Evolutionary conservation across 2,113 vertebrate genomes (phyloP).

Genomic region (Herpetotheres cachinnans): DNA sequence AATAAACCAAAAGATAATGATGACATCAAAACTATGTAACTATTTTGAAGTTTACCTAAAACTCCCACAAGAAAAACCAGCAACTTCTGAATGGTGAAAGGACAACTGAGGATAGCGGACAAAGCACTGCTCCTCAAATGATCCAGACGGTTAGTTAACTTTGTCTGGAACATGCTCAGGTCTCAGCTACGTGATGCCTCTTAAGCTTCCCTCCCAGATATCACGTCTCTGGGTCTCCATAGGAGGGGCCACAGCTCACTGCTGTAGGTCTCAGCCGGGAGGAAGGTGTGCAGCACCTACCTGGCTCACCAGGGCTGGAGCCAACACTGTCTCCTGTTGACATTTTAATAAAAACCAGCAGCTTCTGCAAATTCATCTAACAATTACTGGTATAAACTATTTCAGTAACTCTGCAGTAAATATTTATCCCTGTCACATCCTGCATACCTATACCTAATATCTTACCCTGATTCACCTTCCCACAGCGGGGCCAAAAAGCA

Average conservation of each 20-base stretch:
- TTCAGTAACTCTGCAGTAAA: not conserved
- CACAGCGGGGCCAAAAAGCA: not conserved
- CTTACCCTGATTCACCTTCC: constrained; percentile 15
- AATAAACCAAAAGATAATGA: not conserved
- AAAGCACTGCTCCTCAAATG: not conserved
- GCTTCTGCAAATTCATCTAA: not conserved
- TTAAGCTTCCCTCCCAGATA: not conserved
- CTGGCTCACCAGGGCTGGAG: not conserved
- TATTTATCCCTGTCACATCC: not conserved
- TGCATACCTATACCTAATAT: not conserved
- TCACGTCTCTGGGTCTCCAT: not conserved
- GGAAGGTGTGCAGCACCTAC: not conserved
- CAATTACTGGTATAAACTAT: not conserved
- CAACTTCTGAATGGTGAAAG: not conserved
- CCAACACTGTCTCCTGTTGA: not conserved
- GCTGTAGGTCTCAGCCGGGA: not conserved
- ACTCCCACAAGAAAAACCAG: not conserved
- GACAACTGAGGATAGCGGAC: not conserved
- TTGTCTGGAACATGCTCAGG: not conserved
- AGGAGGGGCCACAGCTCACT: not conserved
- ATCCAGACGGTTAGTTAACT: not conserved
- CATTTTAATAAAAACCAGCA: not conserved
- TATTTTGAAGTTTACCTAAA: not conserved
- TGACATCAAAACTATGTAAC: not conserved
- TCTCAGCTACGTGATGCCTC: not conserved